These are phyloP conservation scores for Lagodon rhomboides DNA, from an alignment of 2,797 vertebrate species.

Conservation along the genomic window DNA sequence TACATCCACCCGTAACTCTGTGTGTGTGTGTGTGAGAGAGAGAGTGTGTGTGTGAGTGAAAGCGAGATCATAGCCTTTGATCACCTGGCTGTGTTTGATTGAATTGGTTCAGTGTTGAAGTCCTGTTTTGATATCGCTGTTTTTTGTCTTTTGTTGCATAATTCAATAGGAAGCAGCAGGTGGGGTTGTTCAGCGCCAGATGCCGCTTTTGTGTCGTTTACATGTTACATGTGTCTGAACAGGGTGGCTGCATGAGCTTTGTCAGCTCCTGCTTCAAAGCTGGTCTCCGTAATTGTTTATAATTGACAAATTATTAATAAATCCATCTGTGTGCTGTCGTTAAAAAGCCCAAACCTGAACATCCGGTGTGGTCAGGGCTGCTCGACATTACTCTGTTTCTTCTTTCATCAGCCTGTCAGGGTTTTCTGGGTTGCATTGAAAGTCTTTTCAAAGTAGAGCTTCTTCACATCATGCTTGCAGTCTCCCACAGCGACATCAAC, in stretches of 20 bases:
- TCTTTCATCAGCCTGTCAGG: not conserved
- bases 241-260: slow-evolving; percentile 16
- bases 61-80: slow-evolving; percentile 57
- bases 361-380: not conserved
- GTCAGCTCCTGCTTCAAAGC: slow-evolving; percentile 24
- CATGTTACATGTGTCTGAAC: slow-evolving; percentile 37
- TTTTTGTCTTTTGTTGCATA: slow-evolving; percentile 51
- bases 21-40: slow-evolving; percentile 11
- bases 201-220: slow-evolving; percentile 56
- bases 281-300: not conserved
- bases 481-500: too few species aligned
- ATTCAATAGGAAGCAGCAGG: slow-evolving; percentile 68
- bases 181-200: slow-evolving; percentile 57
- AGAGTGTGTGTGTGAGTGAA: not conserved
- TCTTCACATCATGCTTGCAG: too few species aligned
- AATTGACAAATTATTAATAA: not conserved
- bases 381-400: not conserved
- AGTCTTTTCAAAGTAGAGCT: not conserved
- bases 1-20: slow-evolving; percentile 27
- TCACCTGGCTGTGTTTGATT: slow-evolving; percentile 63
- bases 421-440: not conserved
- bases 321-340: not conserved
- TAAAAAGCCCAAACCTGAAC: not conserved
- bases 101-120: slow-evolving; percentile 46
- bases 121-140: slow-evolving; percentile 41